These are phyloP conservation scores for Liolophura sinensis DNA, from an alignment of 1,140 invertebrate genomes.

Conservation along the genomic window DNA sequence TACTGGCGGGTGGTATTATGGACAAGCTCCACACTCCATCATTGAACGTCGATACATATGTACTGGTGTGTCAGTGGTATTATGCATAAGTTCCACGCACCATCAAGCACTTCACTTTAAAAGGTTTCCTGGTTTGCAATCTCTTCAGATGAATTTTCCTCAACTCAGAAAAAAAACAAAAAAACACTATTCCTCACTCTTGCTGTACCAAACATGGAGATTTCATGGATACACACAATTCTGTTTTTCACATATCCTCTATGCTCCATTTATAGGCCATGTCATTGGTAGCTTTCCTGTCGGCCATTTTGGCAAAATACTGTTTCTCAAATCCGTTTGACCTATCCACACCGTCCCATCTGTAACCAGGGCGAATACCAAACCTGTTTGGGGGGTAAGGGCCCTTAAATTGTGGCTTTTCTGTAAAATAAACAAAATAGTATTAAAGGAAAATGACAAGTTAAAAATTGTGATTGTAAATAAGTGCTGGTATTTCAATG, in stretches of 20 bases:
- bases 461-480: not conserved
- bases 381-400: conserved; percentile 84
- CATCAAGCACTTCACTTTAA: too few species aligned
- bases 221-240: too few species aligned
- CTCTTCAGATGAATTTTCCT: too few species aligned
- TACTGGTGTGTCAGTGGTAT: too few species aligned
- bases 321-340: conserved; percentile 96
- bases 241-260: conserved; percentile 78
- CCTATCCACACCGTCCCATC: conserved; percentile 98
- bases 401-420: conserved; percentile 75
- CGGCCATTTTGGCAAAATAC: conserved; percentile 79
- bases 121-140: too few species aligned
- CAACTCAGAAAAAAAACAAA: too few species aligned
- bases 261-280: conserved; percentile 94
- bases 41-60: too few species aligned
- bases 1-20: too few species aligned
- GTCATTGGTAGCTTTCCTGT: conserved; percentile 76
- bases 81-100: too few species aligned
- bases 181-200: too few species aligned
- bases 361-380: conserved; percentile 86
- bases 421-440: conserved; percentile 58
- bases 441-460: not conserved
- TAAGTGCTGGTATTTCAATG: not conserved
- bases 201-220: too few species aligned
- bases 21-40: too few species aligned